Evolutionary conservation across 2,797 vertebrate genomes (phyloP), one percentile per base, ranked within the genome.

Genomic region (Anas bahamensis): DNA sequence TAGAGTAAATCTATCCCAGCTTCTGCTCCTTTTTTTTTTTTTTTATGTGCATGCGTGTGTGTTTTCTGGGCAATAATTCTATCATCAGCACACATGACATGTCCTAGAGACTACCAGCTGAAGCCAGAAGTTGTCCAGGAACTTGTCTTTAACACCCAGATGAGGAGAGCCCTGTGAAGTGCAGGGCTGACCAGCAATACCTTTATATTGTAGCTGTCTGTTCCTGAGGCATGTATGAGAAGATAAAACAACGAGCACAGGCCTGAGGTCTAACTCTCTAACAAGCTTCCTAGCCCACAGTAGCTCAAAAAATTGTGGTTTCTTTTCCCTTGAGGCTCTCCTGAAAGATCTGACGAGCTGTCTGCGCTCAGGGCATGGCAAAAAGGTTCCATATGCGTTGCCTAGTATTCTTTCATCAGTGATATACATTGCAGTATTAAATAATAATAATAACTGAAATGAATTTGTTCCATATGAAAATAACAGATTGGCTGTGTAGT

Each of bases 341-440:
- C 19, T 69, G 23, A 88, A 72, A 50, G 15, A 61, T 6, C 6
- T 26, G 15, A 81, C 24, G 8, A 77, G 4, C 9, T 60, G 7
- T 18, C 21, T 55, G 11, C 31, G 16, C 18, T 33, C 7, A 80
- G 16, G 3, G 2, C 29, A 82, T 24, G 13, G 9, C 3, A 83
- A 94, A 88, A 79, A 39, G 3, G 3, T 2, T 76, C 16, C 7
- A 16, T 19, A 50, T 5, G 0, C 24, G 50, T 52, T 78, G 44
- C 6, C 37, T 4, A 31, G 7, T 17, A 8, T 0, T 1, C 4
- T 56, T 55, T 83, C 11, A 4, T 31, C 2, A n/a, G 9, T 50
- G 2, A 55, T 56, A 84, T n/a, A n/a, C 18, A 4, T 7, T 74
- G n/a, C 26, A 31, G 3, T 13, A 5, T 60, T 29, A 50, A 50